Evolutionary conservation across 2,797 vertebrate genomes (phyloP).

Genomic region (Onychomys torridus): DNA sequence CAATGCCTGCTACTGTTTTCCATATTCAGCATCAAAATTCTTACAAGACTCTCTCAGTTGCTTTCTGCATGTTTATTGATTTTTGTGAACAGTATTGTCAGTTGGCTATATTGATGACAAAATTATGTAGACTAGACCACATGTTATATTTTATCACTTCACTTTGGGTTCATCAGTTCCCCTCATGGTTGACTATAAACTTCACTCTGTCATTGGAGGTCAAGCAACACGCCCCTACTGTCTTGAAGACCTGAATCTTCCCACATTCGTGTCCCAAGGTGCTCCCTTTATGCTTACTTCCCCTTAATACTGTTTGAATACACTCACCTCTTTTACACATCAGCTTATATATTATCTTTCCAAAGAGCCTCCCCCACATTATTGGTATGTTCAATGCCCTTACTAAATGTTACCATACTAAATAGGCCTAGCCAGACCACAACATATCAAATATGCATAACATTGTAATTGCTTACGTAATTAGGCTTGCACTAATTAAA

Average conservation of each 20-base stretch:
- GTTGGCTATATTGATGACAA: background rate
- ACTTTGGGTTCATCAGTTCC: background rate
- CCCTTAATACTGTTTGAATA: background rate
- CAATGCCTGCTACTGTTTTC: background rate
- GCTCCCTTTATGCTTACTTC: background rate
- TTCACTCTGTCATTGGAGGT: background rate
- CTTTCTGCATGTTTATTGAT: background rate
- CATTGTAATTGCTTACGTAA: background rate
- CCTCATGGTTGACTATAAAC: background rate
- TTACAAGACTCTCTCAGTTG: background rate
- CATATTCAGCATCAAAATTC: background rate
- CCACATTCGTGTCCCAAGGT: fast-evolving
- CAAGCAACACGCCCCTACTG: too few relatives aligned
- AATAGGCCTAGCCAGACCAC: background rate
- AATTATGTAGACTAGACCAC: background rate
- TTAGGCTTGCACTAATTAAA: background rate
- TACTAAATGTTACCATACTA: background rate
- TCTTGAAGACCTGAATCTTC: background rate
- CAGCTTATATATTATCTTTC: background rate
- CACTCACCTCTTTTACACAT: background rate
- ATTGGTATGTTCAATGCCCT: background rate
- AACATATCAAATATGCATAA: background rate
- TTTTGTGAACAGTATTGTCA: background rate
- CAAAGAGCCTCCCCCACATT: background rate
- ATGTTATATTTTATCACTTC: background rate